Evolutionary conservation across 2,797 vertebrate genomes (phyloP).

Genomic region (Melanogrammus aeglefinus): DNA sequence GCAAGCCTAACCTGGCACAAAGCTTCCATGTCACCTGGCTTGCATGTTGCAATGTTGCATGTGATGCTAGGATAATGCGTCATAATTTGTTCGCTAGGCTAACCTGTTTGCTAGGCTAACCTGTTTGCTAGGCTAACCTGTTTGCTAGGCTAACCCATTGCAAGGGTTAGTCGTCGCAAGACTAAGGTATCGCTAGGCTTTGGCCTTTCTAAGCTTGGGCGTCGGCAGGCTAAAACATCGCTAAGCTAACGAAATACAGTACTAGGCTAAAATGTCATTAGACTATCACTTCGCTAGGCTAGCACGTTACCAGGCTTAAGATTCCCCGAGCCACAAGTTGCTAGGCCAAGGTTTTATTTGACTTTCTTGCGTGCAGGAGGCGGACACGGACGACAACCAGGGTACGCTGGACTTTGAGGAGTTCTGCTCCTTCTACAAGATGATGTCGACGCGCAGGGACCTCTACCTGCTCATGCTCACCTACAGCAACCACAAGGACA

Average conservation of each 20-base stretch:
- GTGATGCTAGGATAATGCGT: no score
- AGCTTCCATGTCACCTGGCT: neutral
- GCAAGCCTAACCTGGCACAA: neutral
- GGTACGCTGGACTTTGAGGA: constrained; percentile 92
- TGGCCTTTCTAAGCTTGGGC: no score
- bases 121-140: neutral
- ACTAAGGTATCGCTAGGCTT: no score
- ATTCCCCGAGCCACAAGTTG: neutral
- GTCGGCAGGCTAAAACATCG: no score
- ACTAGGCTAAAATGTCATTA: no score
- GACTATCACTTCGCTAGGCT: no score
- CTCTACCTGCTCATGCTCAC: constrained; percentile 95
- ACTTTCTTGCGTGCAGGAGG: constrained; percentile 75
- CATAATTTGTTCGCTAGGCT: neutral
- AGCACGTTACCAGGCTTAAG: no score
- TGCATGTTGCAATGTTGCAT: no score
- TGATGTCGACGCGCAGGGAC: constrained; percentile 95
- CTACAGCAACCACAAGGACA: constrained; percentile 96
- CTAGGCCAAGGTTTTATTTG: neutral
- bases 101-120: neutral
- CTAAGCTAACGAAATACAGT: no score
- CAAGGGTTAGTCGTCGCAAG: no score
- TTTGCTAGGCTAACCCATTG: neutral
- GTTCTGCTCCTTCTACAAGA: constrained; percentile 98
- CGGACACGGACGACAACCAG: constrained; percentile 92